Evolutionary conservation across 2,797 vertebrate genomes (phyloP), one percentile per base, ranked within the genome.

Genomic region (Poeciliopsis gracilis): DNA sequence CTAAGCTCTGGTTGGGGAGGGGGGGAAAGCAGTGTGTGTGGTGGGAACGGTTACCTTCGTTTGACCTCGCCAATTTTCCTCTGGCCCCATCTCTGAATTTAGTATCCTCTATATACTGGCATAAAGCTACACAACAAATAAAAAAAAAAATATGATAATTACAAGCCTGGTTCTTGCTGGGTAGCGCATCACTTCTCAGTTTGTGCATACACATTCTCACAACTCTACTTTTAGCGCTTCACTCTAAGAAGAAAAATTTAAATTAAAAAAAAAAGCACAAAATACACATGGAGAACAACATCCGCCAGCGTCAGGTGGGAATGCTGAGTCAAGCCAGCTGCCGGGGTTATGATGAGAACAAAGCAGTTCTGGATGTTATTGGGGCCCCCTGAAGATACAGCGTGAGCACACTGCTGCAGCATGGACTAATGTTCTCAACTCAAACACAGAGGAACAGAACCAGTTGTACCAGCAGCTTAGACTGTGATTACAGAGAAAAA

Each of bases 21-120:
- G 92, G 88, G 33, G 33, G 9, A 30, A 84, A 95, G 84, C 87
- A 86, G 92, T 82, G 93, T 90, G 90, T 92, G 92, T 92, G 87
- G 82, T 91, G 88, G 86, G 86, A 46, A 93, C 89, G 94, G 97
- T 99, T 99, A 99, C 98, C 97, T 99, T 98, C 97, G 84, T 96
- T 91, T 94, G 96, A 94, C 96, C 94, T 94, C 88, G 97, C 96
- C 96, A 97, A 95, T 94, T 97, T 97, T 97, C 96, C 93, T 96
- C 97, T 96, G 96, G 95, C 96, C 96, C 96, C 97, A 96, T 97
- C 97, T 96, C 96, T 98, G 97, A 95, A 96, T 98, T 98, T 99
- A 98, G 98, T 98, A 96, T 97, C 97, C 93, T 98, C 96, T 97
- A 99, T 97, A 97, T 98, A 99, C 95, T 99, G 97, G 97, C 98